phyloP scores from a whole-genome alignment of 2,797 vertebrate genomes.

The Ptychobarbus kaznakovi region DNA sequence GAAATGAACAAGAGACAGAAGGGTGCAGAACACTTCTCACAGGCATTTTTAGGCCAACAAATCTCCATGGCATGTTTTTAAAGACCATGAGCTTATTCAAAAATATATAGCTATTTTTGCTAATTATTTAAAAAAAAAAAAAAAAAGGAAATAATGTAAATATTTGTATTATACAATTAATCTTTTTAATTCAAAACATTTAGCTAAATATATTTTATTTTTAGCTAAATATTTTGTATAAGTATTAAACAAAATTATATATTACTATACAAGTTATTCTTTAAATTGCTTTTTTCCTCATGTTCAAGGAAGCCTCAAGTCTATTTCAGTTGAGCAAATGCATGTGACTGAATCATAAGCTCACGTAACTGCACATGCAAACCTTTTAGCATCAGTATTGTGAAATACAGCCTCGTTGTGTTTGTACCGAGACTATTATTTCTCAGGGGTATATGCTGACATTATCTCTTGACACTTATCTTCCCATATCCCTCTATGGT shows the following conservation, averaged over 20 bases:
- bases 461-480: not conserved
- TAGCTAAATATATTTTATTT: too few relatives aligned
- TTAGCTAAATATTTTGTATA: too few relatives aligned
- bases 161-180: too few relatives aligned
- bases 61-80: not conserved
- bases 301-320: not conserved
- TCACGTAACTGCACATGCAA: not conserved
- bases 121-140: too few relatives aligned
- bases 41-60: not conserved
- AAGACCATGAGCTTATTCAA: too few relatives aligned
- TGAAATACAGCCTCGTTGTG: not conserved
- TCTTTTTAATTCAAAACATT: too few relatives aligned
- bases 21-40: not conserved
- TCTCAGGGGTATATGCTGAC: not conserved
- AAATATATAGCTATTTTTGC: too few relatives aligned
- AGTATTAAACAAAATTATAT: too few relatives aligned
- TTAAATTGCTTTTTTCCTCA: too few relatives aligned
- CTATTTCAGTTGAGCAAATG: not conserved
- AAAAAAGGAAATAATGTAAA: too few relatives aligned
- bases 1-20: not conserved
- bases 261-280: too few relatives aligned
- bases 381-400: not conserved
- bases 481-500: not conserved
- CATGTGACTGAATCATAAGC: not conserved
- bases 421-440: not conserved